Conservation (phyloP, 2,797 vertebrate species). For the Melanotaenia maccullochi region DNA sequence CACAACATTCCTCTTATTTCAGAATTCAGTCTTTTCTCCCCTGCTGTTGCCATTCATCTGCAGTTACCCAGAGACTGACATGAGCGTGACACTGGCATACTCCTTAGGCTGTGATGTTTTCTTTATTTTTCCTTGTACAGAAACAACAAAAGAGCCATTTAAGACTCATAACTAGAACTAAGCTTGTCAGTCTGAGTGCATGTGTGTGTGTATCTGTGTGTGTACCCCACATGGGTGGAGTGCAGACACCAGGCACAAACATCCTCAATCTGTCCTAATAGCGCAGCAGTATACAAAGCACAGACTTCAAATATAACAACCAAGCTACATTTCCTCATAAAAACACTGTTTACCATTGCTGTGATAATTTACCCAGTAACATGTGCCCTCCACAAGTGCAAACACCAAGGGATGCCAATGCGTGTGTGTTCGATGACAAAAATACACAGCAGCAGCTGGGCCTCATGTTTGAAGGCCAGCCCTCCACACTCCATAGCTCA, state of each 20-base stretch:
- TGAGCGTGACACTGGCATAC: slow-evolving; percentile 65
- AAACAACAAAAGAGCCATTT: slow-evolving; percentile 74
- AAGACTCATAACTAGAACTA: slow-evolving; percentile 65
- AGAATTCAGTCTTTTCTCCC: slow-evolving; percentile 51
- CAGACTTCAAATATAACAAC: slow-evolving; percentile 75
- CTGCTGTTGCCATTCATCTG: slow-evolving; percentile 68
- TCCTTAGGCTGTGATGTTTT: slow-evolving; percentile 62
- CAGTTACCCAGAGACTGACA: slow-evolving; percentile 71
- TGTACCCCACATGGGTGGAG: slow-evolving; percentile 72
- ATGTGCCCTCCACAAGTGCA: slow-evolving; percentile 80
- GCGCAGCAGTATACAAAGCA: slow-evolving; percentile 67
- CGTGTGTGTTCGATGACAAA: slow-evolving; percentile 75
- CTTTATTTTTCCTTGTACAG: slow-evolving; percentile 49
- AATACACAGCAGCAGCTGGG: slow-evolving; percentile 81
- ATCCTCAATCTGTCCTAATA: slow-evolving; percentile 83
- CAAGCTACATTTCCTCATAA: slow-evolving; percentile 72
- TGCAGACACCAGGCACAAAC: slow-evolving; percentile 80
- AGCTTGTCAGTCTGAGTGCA: slow-evolving; percentile 49
- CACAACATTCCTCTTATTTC: slow-evolving; percentile 20
- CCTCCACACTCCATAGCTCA: slow-evolving; percentile 72
- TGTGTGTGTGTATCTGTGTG: slow-evolving; percentile 47
- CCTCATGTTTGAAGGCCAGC: slow-evolving; percentile 75
- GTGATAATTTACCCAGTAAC: slow-evolving; percentile 82
- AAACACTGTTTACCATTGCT: slow-evolving; percentile 80
- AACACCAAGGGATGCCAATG: slow-evolving; percentile 75